phyloP scores from a whole-genome alignment of 2,113 vertebrate genomes.

The Nyctereutes procyonoides region DNA sequence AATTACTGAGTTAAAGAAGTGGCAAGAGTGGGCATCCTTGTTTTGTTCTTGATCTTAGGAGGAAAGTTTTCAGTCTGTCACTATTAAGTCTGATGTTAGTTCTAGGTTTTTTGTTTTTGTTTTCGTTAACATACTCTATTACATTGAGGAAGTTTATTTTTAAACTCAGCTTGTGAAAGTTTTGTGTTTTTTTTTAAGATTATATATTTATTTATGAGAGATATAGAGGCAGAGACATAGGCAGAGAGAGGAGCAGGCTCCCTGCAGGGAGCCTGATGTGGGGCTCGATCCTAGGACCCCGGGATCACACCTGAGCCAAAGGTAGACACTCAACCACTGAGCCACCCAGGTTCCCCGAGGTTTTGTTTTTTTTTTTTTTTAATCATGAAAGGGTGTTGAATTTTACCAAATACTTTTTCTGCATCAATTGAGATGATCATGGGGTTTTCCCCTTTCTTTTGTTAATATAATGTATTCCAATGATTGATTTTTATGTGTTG shows the following conservation, averaged over 20 bases:
- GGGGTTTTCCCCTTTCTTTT: not conserved
- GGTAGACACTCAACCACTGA: no score
- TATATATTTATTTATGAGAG: no score
- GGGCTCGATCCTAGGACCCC: no score
- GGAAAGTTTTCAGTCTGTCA: not conserved
- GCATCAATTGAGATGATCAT: not conserved
- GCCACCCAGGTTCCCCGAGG: no score
- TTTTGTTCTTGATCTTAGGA: not conserved
- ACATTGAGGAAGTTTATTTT: not conserved
- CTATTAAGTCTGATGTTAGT: not conserved
- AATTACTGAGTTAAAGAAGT: not conserved
- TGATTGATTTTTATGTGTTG: not conserved
- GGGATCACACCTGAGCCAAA: no score
- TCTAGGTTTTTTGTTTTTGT: not conserved
- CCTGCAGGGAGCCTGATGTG: no score
- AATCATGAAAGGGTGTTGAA: not conserved
- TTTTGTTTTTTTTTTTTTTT: not conserved
- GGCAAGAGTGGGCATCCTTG: not conserved
- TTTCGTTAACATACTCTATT: not conserved
- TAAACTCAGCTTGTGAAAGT: no score
- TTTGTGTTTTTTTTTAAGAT: no score
- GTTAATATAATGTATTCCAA: not conserved
- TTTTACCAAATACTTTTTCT: not conserved
- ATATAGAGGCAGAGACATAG: no score
- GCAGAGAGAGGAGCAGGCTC: no score